These are phyloP conservation scores for Oithona nana DNA, from an alignment of 2,888 invertebrate genomes.

Conservation along the genomic window DNA sequence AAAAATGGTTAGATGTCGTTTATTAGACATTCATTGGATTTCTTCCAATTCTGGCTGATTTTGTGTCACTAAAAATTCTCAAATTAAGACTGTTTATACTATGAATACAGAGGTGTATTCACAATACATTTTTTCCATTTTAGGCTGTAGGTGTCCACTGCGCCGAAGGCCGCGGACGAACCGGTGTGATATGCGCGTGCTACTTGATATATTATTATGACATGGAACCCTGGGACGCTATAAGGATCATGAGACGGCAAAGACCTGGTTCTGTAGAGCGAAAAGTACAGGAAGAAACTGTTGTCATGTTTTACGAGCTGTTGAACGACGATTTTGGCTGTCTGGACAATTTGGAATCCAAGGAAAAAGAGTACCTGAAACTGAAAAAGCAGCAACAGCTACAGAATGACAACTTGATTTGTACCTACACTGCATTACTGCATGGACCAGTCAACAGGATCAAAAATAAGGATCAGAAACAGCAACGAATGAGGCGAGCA, in stretches of 20 bases:
- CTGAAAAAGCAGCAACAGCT: not conserved
- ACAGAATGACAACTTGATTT: not conserved
- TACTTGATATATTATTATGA: conserved; percentile 43
- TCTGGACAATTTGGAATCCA: not conserved
- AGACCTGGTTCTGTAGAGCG: conserved; percentile 36
- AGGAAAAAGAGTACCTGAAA: not conserved
- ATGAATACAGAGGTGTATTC: too few relatives aligned
- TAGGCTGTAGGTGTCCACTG: conserved; percentile 37
- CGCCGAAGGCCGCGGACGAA: conserved; percentile 36
- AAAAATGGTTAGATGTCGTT: too few relatives aligned
- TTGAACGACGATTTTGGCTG: not conserved
- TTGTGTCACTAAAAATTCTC: too few relatives aligned
- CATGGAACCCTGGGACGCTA: conserved; percentile 42
- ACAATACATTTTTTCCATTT: too few relatives aligned
- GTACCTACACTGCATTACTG: not conserved
- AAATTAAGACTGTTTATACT: too few relatives aligned
- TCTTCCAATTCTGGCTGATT: too few relatives aligned
- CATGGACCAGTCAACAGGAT: not conserved
- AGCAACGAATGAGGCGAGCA: not conserved
- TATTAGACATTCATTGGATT: too few relatives aligned
- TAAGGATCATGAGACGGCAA: conserved; percentile 37
- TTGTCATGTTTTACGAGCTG: conserved; percentile 2
- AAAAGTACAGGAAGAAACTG: conserved; percentile 13
- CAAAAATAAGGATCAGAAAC: not conserved
- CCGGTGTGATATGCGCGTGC: conserved; percentile 52